Base-by-base conservation (phyloP, 2,888 invertebrate species). In the Schrankia costaestrigalis region DNA sequence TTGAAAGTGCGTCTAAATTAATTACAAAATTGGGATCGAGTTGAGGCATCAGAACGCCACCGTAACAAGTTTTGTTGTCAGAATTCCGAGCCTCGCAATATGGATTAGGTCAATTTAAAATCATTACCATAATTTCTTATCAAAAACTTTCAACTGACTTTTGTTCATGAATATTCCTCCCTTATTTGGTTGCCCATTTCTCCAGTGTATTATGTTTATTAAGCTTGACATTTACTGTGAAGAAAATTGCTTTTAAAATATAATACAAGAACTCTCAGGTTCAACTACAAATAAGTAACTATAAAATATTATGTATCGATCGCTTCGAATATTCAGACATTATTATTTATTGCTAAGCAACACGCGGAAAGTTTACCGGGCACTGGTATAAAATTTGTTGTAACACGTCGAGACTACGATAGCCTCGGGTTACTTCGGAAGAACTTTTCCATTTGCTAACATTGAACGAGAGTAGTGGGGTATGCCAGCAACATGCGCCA, bases 81-180 rank as follows among this genome's bases (percentile, higher is more conserved):
- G 56, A 71, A 70, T 67, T 71, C n/a, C 62, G 53, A 54, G 57
- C 40, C 49, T 43, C 68, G 63, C 74, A 78, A 73, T 76, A 76
- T 76, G 77, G 80, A 78, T 79, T 73, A 73, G 77, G 73, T 78
- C 78, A 74, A 78, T 78, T 78, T 76, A 75, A 78, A 80, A 78
- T 76, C 61, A 80, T 80, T 79, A 76, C 72, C 78, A 79, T 79
- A 79, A 80, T 78, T 76, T 75, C 75, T 75, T 76, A 76, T 72
- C 69, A 64, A 61, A 71, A 78, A 78, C 73, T 78, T 78, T 66
- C 62, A 56, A 67, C 67, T 54, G 64, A 70, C 70, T 71, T 72
- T 56, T 52, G 46, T 46, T 69, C 63, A 76, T 80, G 25, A 25
- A 25, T 25, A 25, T 25, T 25, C 11, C 61, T 53, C 53, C 61